Conservation (phyloP, 2,888 invertebrate genomes). For the Perizoma flavofasciatum region DNA sequence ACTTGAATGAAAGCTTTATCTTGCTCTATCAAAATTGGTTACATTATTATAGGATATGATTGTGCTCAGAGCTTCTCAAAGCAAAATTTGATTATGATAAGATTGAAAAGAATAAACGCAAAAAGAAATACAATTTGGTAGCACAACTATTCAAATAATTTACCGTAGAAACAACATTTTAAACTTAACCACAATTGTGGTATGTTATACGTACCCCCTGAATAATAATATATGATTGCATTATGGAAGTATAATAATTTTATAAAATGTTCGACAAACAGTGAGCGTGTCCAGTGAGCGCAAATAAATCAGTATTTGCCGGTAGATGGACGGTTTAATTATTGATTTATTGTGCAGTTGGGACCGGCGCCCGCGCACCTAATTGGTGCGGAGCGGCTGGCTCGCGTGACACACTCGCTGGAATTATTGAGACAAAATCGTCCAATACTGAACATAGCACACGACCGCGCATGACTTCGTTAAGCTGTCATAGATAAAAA, state of each 20-base stretch:
- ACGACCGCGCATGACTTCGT: conserved; percentile 67
- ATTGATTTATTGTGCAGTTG: conserved; percentile 78
- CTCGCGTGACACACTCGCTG: conserved; percentile 74
- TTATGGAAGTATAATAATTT: conserved; percentile 39
- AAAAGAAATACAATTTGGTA: no score
- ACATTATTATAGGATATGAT: conserved; percentile 21
- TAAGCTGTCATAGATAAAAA: conserved; percentile 54
- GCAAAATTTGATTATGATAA: background rate
- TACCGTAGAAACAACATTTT: no score
- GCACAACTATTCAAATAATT: no score
- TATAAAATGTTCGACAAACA: conserved; percentile 60
- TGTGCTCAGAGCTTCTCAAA: conserved; percentile 1
- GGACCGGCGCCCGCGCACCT: conserved; percentile 70
- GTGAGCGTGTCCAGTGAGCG: conserved; percentile 68
- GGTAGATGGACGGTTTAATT: conserved; percentile 81
- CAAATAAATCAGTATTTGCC: conserved; percentile 81
- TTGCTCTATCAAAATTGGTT: conserved; percentile 30
- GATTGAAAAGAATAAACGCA: no score
- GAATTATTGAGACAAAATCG: conserved; percentile 77
- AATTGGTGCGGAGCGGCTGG: conserved; percentile 76
- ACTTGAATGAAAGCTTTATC: conserved; percentile 35
- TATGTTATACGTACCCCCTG: no score
- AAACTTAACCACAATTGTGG: no score
- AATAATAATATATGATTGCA: background rate
- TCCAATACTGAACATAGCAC: conserved; percentile 71